Conservation (phyloP, 2,888 invertebrate genomes). For the Acanthacorydalis orientalis region DNA sequence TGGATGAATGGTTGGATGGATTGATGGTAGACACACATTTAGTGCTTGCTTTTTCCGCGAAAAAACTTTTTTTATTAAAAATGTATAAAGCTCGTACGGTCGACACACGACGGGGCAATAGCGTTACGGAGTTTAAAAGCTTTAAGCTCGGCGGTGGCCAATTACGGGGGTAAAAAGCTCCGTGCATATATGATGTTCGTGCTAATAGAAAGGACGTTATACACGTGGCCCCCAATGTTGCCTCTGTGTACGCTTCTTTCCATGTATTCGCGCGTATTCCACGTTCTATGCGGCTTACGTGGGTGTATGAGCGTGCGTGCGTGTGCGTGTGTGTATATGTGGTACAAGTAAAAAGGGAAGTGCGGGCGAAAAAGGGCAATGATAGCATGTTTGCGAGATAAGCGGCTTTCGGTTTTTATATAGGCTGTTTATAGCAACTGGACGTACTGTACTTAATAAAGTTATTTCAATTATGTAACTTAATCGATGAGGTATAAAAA, state of each 20-base stretch:
- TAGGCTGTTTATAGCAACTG: too few species aligned
- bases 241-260: not conserved
- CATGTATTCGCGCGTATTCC: not conserved
- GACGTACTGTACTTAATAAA: too few species aligned
- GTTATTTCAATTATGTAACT: too few species aligned
- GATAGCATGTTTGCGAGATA: not conserved
- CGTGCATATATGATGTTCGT: constrained; percentile 25
- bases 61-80: constrained; percentile 20
- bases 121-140: constrained; percentile 28
- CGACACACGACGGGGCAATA: constrained; percentile 15
- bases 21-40: not conserved
- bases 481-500: too few species aligned
- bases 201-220: not conserved
- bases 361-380: not conserved
- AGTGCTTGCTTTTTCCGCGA: not conserved
- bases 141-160: constrained; percentile 28
- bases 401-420: too few species aligned
- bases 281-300: not conserved
- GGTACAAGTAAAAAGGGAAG: not conserved
- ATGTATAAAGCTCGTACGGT: constrained; percentile 24
- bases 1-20: too few species aligned
- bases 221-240: not conserved
- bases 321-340: not conserved
- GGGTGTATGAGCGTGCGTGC: not conserved
- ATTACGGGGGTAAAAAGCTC: constrained; percentile 27